Evolutionary conservation across 2,113 vertebrate genomes (phyloP), one percentile per base, ranked within the genome.

Genomic region (Malurus alboscapulatus): DNA sequence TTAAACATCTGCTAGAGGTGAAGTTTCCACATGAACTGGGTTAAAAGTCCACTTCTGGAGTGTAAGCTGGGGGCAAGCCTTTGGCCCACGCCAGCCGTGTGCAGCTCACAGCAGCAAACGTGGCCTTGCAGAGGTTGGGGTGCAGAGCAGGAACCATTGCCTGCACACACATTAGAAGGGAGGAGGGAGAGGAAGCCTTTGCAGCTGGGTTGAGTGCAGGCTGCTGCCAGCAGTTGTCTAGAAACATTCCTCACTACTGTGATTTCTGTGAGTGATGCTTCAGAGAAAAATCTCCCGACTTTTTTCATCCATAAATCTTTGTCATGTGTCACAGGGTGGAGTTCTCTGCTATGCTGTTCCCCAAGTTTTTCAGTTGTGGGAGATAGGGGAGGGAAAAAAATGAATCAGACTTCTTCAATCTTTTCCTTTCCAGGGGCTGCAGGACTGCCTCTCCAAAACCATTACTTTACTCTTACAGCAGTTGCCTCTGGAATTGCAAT

Each of bases 401-500:
- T 15, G 10, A 30, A 25, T n/a, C 5, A 26, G 24, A 13, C 26
- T 47, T 81, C 32, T 83, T 63, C 17, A 69, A 0, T 73, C 83
- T 47, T 21, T 79, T 87, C 22, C 12, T 78, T 84, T 63, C 17
- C 38, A 44, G 18, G 10, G 40, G 12, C 22, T 53, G 18, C 24
- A 57, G 66, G 34, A 10, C 55, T 55, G 55, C 40, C 7, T 87
- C 55, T 91, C 53, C 30, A 88, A 67, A 87, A 59, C 18, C 40
- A 30, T 53, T 72, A 20, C 1, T 18, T 59, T 81, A 38, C 14
- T 67, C 9, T 44, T 57, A 40, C 0, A 1, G n/a, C n/a, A 45
- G 47, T 54, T 84, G 65, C 75, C 38, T 94, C 80, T 95, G 92
- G 62, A 94, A 79, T 45, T 91, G 62, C 29, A 69, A 34, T 87